Evolutionary conservation across 92 coral and sea anemone species (phyloP).

Genomic region (Palythoa grandis): DNA sequence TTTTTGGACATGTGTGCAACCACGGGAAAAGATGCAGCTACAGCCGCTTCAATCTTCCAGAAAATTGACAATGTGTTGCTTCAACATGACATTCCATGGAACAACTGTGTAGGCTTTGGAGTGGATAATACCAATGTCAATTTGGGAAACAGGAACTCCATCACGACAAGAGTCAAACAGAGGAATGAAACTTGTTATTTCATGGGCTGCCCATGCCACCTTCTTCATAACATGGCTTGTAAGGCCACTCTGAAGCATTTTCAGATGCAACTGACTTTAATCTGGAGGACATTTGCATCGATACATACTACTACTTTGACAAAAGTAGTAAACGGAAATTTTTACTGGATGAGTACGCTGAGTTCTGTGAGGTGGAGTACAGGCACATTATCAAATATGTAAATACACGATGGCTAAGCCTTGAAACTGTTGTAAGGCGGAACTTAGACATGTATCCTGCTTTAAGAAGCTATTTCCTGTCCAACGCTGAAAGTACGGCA

Average conservation of each 20-base stretch:
- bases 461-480: slow-evolving; percentile 47
- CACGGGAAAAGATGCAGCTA: slow-evolving; percentile 42
- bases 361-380: slow-evolving; percentile 44
- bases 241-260: slow-evolving; percentile 63
- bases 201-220: slow-evolving; percentile 63
- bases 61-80: slow-evolving; percentile 42
- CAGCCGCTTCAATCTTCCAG: slow-evolving; percentile 48
- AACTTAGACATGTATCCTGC: slow-evolving; percentile 48
- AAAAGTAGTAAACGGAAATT: slow-evolving; percentile 44
- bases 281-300: slow-evolving; percentile 35
- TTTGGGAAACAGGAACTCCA: slow-evolving; percentile 56
- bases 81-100: slow-evolving; percentile 46
- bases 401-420: slow-evolving; percentile 47
- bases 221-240: slow-evolving; percentile 56
- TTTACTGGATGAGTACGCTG: slow-evolving; percentile 2
- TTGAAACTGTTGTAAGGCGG: slow-evolving; percentile 42
- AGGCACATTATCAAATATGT: slow-evolving; percentile 37
- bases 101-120: slow-evolving; percentile 52
- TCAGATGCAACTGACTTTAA: slow-evolving; percentile 31
- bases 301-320: slow-evolving; percentile 41
- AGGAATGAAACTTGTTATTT: slow-evolving; percentile 55
- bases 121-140: slow-evolving; percentile 53
- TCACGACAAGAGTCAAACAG: slow-evolving; percentile 51
- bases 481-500: slow-evolving; percentile 21
- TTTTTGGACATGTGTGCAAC: slow-evolving; percentile 54